Evolutionary conservation across 2,797 vertebrate genomes (phyloP).

Genomic region (Dendrocincla tyrannina): DNA sequence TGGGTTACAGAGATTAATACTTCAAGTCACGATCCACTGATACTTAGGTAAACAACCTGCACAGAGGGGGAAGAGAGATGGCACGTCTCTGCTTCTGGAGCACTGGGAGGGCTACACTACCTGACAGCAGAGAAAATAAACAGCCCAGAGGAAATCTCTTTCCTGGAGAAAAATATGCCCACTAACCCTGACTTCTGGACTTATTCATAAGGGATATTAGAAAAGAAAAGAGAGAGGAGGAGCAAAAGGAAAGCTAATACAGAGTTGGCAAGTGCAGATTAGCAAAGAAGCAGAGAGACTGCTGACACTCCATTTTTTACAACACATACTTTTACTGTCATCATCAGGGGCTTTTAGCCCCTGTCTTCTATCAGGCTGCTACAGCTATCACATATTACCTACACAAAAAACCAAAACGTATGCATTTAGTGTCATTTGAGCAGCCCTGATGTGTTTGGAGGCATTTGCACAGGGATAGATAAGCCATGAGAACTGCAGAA

Average conservation of each 20-base stretch:
- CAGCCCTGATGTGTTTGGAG: neutral
- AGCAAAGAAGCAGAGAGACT: neutral
- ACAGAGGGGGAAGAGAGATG: neutral
- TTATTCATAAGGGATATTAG: neutral
- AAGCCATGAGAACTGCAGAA: neutral
- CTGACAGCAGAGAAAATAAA: neutral
- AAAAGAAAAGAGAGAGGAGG: neutral
- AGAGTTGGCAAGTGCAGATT: neutral
- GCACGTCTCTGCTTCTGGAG: neutral
- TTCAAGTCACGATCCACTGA: neutral
- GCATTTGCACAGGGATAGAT: neutral
- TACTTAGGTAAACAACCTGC: neutral
- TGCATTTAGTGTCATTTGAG: neutral
- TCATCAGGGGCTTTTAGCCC: neutral
- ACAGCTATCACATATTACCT: neutral
- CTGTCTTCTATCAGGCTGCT: neutral
- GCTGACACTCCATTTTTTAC: neutral
- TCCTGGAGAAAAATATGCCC: neutral
- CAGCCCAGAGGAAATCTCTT: neutral
- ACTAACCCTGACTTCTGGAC: neutral
- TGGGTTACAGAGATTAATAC: constrained; percentile 37
- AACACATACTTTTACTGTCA: neutral
- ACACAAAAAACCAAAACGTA: neutral
- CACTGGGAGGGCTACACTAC: neutral
- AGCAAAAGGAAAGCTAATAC: neutral